Evolutionary conservation across 2,888 invertebrate species (phyloP).

Genomic region (Zelleria hepariella): DNA sequence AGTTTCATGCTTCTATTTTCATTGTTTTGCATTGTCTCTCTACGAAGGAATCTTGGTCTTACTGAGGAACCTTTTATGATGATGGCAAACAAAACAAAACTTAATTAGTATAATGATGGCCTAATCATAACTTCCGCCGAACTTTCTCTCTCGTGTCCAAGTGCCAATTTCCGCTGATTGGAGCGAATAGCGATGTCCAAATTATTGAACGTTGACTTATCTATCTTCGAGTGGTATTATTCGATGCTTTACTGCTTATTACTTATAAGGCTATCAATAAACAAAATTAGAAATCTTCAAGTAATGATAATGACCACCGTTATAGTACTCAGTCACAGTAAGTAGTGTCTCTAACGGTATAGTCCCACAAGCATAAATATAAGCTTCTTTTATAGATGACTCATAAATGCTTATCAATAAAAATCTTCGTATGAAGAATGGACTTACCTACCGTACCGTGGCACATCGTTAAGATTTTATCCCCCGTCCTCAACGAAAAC

Average conservation of each 20-base stretch:
- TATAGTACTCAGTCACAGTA: background rate
- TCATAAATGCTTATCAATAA: slow-evolving; percentile 54
- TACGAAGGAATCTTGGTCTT: too few relatives aligned
- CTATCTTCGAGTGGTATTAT: background rate
- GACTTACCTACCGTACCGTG: slow-evolving; percentile 40
- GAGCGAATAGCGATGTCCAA: too few relatives aligned
- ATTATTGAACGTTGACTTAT: too few relatives aligned
- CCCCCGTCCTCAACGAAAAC: slow-evolving; percentile 51
- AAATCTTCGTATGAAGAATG: slow-evolving; percentile 60
- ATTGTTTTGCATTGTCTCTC: too few relatives aligned
- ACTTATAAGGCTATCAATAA: background rate
- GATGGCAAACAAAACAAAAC: too few relatives aligned
- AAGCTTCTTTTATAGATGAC: slow-evolving; percentile 50
- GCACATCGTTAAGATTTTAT: slow-evolving; percentile 67
- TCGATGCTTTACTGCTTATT: background rate
- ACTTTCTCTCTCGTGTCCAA: too few relatives aligned
- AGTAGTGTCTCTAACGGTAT: background rate
- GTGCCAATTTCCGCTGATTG: too few relatives aligned
- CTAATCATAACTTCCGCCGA: too few relatives aligned
- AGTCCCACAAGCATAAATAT: slow-evolving; percentile 17
- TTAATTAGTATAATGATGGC: too few relatives aligned
- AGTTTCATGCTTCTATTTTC: too few relatives aligned
- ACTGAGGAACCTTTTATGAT: too few relatives aligned
- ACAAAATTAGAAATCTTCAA: background rate
- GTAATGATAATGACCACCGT: background rate